Percentiles rank a stretch among this genome's conserved stretches.
These are phyloP conservation scores for Platyura marginata DNA, from an alignment of 1,140 invertebrate species.

Conservation along the genomic window DNA sequence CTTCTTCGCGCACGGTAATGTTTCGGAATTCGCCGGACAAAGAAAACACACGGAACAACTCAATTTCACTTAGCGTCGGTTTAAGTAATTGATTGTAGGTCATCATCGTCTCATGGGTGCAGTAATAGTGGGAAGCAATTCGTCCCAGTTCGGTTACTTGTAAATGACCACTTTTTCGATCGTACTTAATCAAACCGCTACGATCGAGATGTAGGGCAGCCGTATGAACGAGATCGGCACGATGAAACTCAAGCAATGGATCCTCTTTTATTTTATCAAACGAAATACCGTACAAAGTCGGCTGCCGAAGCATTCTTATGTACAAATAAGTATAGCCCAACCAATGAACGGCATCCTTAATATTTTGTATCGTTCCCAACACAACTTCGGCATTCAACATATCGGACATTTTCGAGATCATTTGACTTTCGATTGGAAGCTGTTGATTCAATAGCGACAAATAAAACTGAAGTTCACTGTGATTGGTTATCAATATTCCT, in stretches of 20 bases:
- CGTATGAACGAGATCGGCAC: constrained; percentile 93
- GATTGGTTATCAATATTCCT: constrained; percentile 97
- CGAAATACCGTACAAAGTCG: constrained; percentile 75
- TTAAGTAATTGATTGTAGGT: constrained; percentile 95
- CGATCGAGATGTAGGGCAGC: constrained; percentile 82
- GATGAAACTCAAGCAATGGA: constrained; percentile 64
- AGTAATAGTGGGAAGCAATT: constrained; percentile 97
- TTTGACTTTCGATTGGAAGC: constrained; percentile 72
- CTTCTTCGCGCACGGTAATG: constrained; percentile 91
- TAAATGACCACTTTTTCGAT: constrained; percentile 86
- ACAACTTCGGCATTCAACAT: constrained; percentile 98
- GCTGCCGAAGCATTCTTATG: constrained; percentile 71
- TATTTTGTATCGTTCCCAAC: constrained; percentile 86
- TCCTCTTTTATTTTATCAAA: constrained; percentile 67
- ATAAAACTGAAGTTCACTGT: constrained; percentile 97
- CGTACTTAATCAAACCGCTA: constrained; percentile 88
- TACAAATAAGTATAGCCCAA: constrained; percentile 95
- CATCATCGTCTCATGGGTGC: constrained; percentile 90
- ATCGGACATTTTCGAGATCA: constrained; percentile 75
- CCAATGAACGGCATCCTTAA: constrained; percentile 90
- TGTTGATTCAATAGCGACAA: constrained; percentile 96
- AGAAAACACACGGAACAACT: constrained; percentile 96
- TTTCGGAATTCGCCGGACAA: constrained; percentile 88
- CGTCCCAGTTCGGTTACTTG: constrained; percentile 86
- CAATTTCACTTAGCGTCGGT: constrained; percentile 92